A percentile compares a stretch with the other conserved stretches of the same genome.
phyloP scores from a whole-genome alignment of 2,113 vertebrate species.

The Stercorarius parasiticus region DNA sequence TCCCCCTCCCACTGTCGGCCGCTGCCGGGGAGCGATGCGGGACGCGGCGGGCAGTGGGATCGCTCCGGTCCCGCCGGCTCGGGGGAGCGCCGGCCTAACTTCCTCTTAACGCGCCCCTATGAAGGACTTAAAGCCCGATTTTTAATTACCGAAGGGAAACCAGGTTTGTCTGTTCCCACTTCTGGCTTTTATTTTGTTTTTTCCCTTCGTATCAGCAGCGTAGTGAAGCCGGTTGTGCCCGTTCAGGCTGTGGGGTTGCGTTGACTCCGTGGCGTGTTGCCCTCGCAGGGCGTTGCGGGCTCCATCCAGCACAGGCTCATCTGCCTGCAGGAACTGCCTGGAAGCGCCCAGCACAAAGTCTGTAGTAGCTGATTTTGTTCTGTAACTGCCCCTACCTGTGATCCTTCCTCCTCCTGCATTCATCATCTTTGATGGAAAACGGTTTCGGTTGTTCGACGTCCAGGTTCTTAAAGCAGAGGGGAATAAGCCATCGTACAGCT shows the following conservation, averaged over 20 bases:
- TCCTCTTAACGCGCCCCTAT: rapidly evolving
- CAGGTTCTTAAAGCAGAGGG: background rate
- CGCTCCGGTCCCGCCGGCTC: background rate
- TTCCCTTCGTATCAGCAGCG: rapidly evolving
- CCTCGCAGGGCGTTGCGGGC: background rate
- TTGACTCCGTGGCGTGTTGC: rapidly evolving
- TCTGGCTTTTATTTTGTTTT: rapidly evolving
- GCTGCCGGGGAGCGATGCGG: background rate
- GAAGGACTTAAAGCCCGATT: rapidly evolving
- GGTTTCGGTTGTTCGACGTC: background rate
- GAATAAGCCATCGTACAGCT: background rate
- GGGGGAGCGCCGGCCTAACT: background rate
- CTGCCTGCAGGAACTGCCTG: background rate
- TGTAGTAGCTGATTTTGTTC: background rate
- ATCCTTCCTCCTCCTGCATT: background rate
- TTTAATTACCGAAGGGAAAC: too few relatives aligned
- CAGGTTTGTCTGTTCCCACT: rapidly evolving
- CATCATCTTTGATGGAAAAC: rapidly evolving
- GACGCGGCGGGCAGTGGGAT: background rate
- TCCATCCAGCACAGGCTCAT: rapidly evolving
- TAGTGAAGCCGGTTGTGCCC: rapidly evolving
- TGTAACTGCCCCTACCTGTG: background rate
- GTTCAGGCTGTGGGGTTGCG: rapidly evolving
- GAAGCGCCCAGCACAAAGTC: background rate
- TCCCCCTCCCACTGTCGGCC: too few relatives aligned